A percentile compares a stretch with the other conserved stretches of the same genome.
These are phyloP conservation scores for Deilephila porcellus DNA, from an alignment of 2,888 invertebrate species.

Conservation along the genomic window DNA sequence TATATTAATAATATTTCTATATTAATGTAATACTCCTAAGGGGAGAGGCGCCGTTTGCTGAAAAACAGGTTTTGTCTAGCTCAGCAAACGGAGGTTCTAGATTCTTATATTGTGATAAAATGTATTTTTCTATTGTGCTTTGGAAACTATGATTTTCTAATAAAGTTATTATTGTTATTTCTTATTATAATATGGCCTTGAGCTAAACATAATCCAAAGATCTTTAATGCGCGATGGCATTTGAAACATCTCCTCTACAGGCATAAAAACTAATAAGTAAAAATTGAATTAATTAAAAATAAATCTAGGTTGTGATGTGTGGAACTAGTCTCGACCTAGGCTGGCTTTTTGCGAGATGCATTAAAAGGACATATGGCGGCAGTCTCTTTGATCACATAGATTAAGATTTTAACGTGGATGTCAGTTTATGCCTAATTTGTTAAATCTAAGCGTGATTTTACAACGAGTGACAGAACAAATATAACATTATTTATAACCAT, in stretches of 20 bases:
- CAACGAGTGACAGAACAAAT: too few relatives aligned
- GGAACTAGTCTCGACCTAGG: conserved; percentile 40
- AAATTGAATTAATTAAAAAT: conserved; percentile 50
- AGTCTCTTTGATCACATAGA: conserved; percentile 55
- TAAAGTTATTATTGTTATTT: not conserved
- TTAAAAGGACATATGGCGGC: conserved; percentile 60
- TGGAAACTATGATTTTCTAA: too few relatives aligned
- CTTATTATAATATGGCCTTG: not conserved
- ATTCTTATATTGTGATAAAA: too few relatives aligned
- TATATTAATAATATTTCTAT: too few relatives aligned
- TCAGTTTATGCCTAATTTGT: conserved; percentile 32
- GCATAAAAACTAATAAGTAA: conserved; percentile 29
- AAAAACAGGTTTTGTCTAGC: too few relatives aligned
- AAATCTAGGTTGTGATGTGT: conserved; percentile 51
- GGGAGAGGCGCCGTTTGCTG: too few relatives aligned
- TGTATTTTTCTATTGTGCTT: too few relatives aligned
- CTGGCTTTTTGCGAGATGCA: conserved; percentile 60
- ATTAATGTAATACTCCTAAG: too few relatives aligned
- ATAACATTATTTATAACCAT: not conserved
- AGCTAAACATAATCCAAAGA: not conserved
- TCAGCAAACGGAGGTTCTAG: too few relatives aligned
- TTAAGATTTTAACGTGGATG: conserved; percentile 37
- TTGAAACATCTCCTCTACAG: not conserved
- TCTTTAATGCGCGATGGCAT: not conserved
- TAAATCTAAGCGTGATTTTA: not conserved